phyloP scores from a whole-genome alignment of 2,113 vertebrate genomes.

The Octodon degus region DNA sequence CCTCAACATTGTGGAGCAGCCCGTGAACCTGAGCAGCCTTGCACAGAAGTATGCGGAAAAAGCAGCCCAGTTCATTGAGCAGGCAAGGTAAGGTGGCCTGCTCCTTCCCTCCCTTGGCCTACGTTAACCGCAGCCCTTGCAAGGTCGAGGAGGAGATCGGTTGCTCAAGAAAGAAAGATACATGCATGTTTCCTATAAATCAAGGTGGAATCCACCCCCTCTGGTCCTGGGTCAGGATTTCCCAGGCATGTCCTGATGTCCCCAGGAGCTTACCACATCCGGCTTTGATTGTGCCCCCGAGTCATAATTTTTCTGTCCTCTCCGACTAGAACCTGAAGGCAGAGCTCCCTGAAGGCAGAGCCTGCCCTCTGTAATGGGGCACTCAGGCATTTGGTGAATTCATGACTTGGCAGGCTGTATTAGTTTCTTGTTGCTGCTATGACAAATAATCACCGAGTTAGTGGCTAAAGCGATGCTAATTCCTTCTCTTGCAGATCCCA shows the following conservation, averaged over 20 bases:
- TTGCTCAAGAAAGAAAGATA: neutral
- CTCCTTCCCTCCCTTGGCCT: rapidly evolving
- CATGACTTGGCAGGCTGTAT: neutral
- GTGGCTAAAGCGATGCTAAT: neutral
- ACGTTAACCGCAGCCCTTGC: rapidly evolving
- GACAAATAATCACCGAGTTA: neutral
- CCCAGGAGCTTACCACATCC: too few species aligned
- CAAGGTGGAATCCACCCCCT: neutral
- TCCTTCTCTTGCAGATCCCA: neutral
- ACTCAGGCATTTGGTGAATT: neutral
- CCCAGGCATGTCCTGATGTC: neutral
- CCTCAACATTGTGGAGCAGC: constrained; percentile 91
- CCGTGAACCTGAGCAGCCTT: constrained; percentile 90
- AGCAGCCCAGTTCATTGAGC: constrained; percentile 87
- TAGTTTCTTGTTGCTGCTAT: neutral
- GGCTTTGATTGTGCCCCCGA: neutral
- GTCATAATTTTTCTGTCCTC: neutral
- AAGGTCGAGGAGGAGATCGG: rapidly evolving
- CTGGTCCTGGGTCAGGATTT: neutral
- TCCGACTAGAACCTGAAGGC: neutral
- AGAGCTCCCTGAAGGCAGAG: neutral
- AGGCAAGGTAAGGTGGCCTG: constrained; percentile 87
- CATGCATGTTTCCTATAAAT: rapidly evolving
- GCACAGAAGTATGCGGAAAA: constrained; percentile 87
- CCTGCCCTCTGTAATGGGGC: neutral